Base-by-base conservation (phyloP, 2,888 invertebrate genomes). In the Taphrorychus bicolor region DNA sequence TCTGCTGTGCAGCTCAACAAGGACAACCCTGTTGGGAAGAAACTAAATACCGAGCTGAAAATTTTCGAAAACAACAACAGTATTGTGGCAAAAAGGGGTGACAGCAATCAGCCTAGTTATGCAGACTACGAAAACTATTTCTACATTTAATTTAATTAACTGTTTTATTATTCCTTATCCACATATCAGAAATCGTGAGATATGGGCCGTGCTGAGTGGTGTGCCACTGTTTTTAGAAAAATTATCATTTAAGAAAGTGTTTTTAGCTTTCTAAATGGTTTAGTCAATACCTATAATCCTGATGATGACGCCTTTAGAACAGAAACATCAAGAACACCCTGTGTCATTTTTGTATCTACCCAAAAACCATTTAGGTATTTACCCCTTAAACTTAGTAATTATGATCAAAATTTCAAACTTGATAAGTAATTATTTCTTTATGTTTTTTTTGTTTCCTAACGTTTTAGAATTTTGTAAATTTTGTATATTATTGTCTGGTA, bases 81-180 rank as follows among this genome's bases (percentile, higher is more conserved):
- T 53, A 54, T 49, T 40, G 41, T 19, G 21, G 42, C 19, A 14
- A 69, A 56, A 40, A 23, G 14, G 14, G 21, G 45, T 11, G 48
- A 62, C 45, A 61, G 56, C n/a, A 61, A 61, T 3, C 59, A 66
- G 52, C 82, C 84, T 60, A 82, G 85, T 4, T 88, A 87, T 73
- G 85, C 87, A 48, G 87, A 88, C 73, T 88, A 89, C 75, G 88
- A 89, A 76, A 88, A 89, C 80, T 89, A 87, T 78, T 86, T 89
- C 76, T 89, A 88, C 77, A 89, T 89, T 76, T 89, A 53, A 58
- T 1, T 49, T 23, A 32, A n/a, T n/a, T n/a, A n/a, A n/a, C n/a
- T n/a, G n/a, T n/a, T n/a, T n/a, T n/a, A n/a, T n/a, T n/a, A n/a
- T n/a, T n/a, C n/a, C n/a, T n/a, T n/a, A n/a, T n/a, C n/a, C n/a